Percentiles rank a stretch among this genome's conserved stretches.
Conservation (phyloP, 2,888 invertebrate genomes). For the Athetis lepigone region DNA sequence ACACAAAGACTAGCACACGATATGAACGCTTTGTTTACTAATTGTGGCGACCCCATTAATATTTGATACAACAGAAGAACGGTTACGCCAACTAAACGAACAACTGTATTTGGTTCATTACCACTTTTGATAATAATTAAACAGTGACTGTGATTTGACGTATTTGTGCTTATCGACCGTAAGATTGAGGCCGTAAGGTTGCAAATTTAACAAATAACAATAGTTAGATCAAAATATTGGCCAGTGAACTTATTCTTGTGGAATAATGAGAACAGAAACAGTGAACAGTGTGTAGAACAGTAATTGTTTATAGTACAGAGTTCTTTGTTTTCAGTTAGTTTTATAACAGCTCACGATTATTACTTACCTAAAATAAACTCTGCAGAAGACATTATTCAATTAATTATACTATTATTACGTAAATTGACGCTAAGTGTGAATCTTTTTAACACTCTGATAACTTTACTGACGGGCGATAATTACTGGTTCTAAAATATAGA, state of each 20-base stretch:
- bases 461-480: no score
- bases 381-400: no score
- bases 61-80: conserved; percentile 31
- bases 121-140: conserved; percentile 48
- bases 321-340: neutral
- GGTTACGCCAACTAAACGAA: conserved; percentile 40
- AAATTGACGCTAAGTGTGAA: no score
- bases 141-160: conserved; percentile 1
- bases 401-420: no score
- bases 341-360: neutral
- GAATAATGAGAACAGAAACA: no score
- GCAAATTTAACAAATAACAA: conserved; percentile 16
- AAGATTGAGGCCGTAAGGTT: neutral
- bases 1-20: conserved; percentile 12
- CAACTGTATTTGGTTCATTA: conserved; percentile 55
- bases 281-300: neutral
- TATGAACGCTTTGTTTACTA: conserved; percentile 40
- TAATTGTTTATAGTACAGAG: neutral
- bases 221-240: neutral
- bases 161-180: conserved; percentile 1
- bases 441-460: no score
- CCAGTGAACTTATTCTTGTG: conserved; percentile 2
- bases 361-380: neutral
- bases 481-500: no score
- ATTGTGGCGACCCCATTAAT: conserved; percentile 37